Conservation (phyloP, 2,888 invertebrate genomes). For the Busseola fusca region DNA sequence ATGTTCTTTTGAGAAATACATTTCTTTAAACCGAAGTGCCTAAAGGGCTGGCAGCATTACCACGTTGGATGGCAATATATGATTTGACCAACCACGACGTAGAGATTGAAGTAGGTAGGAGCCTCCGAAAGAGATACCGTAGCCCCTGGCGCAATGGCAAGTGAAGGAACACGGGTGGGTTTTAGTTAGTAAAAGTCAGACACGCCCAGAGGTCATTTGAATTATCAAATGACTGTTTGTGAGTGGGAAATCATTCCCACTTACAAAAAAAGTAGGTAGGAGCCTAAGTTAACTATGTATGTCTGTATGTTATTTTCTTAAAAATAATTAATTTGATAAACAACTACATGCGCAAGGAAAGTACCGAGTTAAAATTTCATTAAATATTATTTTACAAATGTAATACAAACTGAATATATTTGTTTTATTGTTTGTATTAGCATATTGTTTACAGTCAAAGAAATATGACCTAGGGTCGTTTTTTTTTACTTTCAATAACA, state of each 20-base stretch:
- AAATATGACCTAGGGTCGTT: background rate
- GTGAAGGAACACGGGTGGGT: too few species aligned
- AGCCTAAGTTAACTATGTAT: background rate
- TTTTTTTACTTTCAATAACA: constrained; percentile 10
- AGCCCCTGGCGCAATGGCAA: too few species aligned
- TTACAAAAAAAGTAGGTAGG: background rate
- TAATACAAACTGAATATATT: background rate
- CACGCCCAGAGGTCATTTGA: too few species aligned
- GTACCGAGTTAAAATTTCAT: background rate
- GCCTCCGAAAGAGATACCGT: too few species aligned
- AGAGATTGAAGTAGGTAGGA: background rate
- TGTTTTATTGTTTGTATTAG: constrained; percentile 15
- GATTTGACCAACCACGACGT: background rate
- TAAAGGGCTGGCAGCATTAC: too few species aligned
- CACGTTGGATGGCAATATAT: too few species aligned
- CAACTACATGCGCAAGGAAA: background rate
- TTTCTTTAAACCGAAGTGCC: too few species aligned
- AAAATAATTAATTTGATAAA: background rate
- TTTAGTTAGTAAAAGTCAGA: too few species aligned
- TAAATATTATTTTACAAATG: background rate
- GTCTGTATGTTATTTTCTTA: background rate
- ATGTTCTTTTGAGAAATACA: too few species aligned
- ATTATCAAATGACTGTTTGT: too few species aligned
- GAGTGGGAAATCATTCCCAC: too few species aligned
- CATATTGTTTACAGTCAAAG: constrained; percentile 25